Base-by-base conservation (phyloP, 2,797 vertebrate species). In the Fratercula arctica region DNA sequence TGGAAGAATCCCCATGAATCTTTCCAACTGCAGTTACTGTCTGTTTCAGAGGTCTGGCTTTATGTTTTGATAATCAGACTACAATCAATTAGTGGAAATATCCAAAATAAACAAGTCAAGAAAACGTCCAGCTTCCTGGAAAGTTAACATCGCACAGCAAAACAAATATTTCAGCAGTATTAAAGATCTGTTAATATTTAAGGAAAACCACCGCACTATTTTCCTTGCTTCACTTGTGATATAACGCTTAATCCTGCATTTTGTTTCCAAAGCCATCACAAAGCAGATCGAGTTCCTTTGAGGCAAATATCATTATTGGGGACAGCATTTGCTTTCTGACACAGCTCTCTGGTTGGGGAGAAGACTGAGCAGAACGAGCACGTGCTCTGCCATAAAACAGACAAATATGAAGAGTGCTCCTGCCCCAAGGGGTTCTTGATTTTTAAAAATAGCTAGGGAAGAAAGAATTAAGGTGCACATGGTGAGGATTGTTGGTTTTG, bases 201-300 rank as follows among this genome's bases (percentile, higher is more conserved):
- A 88, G 82, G 63, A 82, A 94, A 96, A 79, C 28, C 83, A 46
- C 61, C 50, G 66, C 0, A 1, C 39, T 66, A 15, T 72, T 90
- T 89, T 78, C 80, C 70, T 69, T 35, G 1, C 25, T 94, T 82
- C 24, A 0, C 74, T 90, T 76, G 33, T 25, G 74, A 90, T 72
- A 53, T 16, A 76, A 70, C 0, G 0, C 29, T 72, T 92, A 73
- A 85, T 92, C 67, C 28, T 87, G 54, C 35, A 45, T 61, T 81
- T 88, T 78, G 23, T 81, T 95, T 94, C 93, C 74, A 92, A 94
- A 95, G 85, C 39, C 59, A 87, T 67, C 59, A 89, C 46, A 56
- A 85, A 84, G 63, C 45, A 87, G 74, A 50, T 87, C 83, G 89
- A 63, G 74, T 25, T 85, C 37, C 86, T 92, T 72, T 63, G 84